A percentile compares a stretch with the other conserved stretches of the same genome.
Conservation (phyloP, 2,888 invertebrate genomes). For the Hybos culiciformis region DNA sequence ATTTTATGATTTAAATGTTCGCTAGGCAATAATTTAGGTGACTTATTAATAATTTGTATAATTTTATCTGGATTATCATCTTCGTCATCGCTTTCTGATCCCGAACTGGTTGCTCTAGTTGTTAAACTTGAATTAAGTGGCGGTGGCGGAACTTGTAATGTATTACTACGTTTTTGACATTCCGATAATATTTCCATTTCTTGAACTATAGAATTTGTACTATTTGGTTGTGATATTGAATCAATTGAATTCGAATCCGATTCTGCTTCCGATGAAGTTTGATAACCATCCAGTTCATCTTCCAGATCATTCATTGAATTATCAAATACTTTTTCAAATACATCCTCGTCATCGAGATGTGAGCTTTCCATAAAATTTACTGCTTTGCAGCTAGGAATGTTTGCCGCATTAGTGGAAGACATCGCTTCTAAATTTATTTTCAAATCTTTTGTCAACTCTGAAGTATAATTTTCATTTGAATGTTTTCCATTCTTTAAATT, state of each 20-base stretch:
- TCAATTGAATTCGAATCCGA: not conserved
- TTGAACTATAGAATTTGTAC: too few species aligned
- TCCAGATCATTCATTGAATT: constrained; percentile 34
- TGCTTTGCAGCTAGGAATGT: too few species aligned
- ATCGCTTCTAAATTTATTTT: too few species aligned
- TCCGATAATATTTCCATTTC: not conserved
- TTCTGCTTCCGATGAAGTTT: constrained; percentile 15
- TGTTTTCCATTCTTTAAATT: too few species aligned
- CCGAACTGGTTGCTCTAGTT: too few species aligned
- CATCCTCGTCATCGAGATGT: constrained; percentile 21
- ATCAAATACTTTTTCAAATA: constrained; percentile 32
- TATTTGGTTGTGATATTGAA: not conserved
- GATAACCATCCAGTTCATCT: constrained; percentile 25
- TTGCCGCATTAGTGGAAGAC: too few species aligned
- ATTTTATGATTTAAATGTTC: constrained; percentile 20
- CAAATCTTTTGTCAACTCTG: too few species aligned
- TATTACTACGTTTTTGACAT: not conserved
- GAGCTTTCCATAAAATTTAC: too few species aligned
- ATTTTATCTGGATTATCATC: constrained; percentile 17
- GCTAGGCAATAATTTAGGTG: constrained; percentile 18
- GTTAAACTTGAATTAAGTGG: not conserved
- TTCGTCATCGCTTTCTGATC: constrained; percentile 16
- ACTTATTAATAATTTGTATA: constrained; percentile 17
- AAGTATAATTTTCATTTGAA: too few species aligned
- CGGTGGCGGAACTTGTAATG: not conserved